Evolutionary conservation across 2,797 vertebrate species (phyloP).

Genomic region (Hirundo rustica): DNA sequence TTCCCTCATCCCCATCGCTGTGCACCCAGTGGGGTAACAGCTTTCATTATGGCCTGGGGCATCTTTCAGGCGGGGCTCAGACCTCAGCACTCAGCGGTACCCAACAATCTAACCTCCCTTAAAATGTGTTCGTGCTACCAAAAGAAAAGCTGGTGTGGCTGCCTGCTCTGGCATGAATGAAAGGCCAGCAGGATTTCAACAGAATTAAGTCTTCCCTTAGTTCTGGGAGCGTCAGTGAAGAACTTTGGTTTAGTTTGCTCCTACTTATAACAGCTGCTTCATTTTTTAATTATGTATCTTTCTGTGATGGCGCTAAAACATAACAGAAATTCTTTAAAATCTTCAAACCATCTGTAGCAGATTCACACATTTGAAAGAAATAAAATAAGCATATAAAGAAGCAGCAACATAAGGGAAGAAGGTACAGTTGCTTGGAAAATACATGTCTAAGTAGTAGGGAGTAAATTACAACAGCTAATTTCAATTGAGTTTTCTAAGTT

Average conservation of each 20-base stretch:
- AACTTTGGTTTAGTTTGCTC: not conserved
- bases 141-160: rapidly evolving
- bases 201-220: not conserved
- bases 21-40: no score
- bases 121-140: not conserved
- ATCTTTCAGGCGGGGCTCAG: not conserved
- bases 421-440: not conserved
- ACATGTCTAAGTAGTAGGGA: not conserved
- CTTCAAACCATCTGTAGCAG: not conserved
- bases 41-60: not conserved
- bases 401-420: not conserved
- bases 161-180: not conserved
- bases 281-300: not conserved
- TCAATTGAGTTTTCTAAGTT: not conserved
- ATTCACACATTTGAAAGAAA: not conserved
- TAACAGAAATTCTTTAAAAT: not conserved
- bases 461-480: not conserved
- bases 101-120: not conserved
- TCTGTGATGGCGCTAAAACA: not conserved
- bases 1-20: no score
- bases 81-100: not conserved
- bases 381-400: not conserved
- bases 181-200: not conserved
- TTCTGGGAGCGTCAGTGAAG: not conserved
- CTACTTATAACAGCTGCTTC: not conserved